Percentiles rank a stretch among this genome's conserved stretches.
Evolutionary conservation across 2,888 invertebrate species (phyloP).

Genomic region (Mimumesa dahlbomi): DNA sequence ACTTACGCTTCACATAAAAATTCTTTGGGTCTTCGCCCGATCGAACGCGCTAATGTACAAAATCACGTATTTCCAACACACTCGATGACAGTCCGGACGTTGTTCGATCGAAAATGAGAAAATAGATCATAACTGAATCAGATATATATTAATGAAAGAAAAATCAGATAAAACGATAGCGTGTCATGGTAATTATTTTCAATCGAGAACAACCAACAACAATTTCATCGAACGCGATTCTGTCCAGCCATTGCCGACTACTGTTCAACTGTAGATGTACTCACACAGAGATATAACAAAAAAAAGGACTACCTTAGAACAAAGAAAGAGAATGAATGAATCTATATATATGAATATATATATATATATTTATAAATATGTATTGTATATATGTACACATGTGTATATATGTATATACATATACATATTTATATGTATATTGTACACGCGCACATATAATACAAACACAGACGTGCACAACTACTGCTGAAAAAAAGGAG

Average conservation of each 20-base stretch:
- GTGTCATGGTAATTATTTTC: neutral
- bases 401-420: constrained; percentile 7
- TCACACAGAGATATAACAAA: constrained; percentile 47
- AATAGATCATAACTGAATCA: neutral
- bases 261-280: constrained; percentile 72
- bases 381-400: constrained; percentile 4
- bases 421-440: constrained; percentile 24
- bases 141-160: no score
- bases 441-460: constrained; percentile 33
- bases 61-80: constrained; percentile 41
- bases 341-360: constrained; percentile 46
- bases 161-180: no score
- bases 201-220: constrained; percentile 23
- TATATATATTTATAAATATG: constrained; percentile 61
- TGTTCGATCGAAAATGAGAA: constrained; percentile 37
- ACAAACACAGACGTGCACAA: constrained; percentile 36
- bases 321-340: constrained; percentile 25
- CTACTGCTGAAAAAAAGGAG: no score
- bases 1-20: no score
- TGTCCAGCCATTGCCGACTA: constrained; percentile 78
- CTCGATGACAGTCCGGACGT: constrained; percentile 53
- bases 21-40: constrained; percentile 18
- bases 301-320: constrained; percentile 53
- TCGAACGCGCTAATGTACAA: constrained; percentile 32
- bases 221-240: constrained; percentile 62